A percentile compares a stretch with the other conserved stretches of the same genome.
Conservation (phyloP, 2,888 invertebrate species). For the Ethmia dodecea region DNA sequence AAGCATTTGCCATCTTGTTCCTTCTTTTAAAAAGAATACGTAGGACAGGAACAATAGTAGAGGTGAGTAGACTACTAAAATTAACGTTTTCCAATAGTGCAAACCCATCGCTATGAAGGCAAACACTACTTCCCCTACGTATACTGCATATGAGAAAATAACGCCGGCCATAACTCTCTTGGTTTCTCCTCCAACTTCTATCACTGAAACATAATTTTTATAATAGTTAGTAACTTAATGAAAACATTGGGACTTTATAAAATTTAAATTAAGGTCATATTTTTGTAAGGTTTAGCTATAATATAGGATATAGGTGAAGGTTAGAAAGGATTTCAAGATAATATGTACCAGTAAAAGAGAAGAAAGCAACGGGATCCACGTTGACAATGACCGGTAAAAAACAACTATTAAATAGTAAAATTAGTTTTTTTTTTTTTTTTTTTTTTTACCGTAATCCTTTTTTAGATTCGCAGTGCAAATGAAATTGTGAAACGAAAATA, state of each 20-base stretch:
- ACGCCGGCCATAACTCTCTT: constrained; percentile 53
- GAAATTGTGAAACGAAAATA: too few relatives aligned
- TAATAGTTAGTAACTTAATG: background rate
- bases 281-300: background rate
- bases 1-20: constrained; percentile 56
- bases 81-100: constrained; percentile 50
- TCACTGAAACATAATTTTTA: constrained; percentile 45
- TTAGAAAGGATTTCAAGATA: too few relatives aligned
- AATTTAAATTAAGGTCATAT: background rate
- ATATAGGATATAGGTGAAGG: too few relatives aligned
- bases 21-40: constrained; percentile 42
- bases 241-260: background rate
- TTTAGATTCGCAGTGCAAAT: too few relatives aligned
- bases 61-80: constrained; percentile 45
- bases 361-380: too few relatives aligned
- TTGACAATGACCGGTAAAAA: too few relatives aligned
- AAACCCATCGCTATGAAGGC: constrained; percentile 50
- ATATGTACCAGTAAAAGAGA: too few relatives aligned
- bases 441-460: too few relatives aligned
- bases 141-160: constrained; percentile 52
- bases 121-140: constrained; percentile 51
- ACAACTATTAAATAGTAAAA: too few relatives aligned
- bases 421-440: too few relatives aligned
- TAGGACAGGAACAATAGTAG: constrained; percentile 42
- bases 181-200: constrained; percentile 55